Evolutionary conservation across 2,888 invertebrate genomes (phyloP), one percentile per base, ranked within the genome.

Genomic region (Frankliniella intonsa): DNA sequence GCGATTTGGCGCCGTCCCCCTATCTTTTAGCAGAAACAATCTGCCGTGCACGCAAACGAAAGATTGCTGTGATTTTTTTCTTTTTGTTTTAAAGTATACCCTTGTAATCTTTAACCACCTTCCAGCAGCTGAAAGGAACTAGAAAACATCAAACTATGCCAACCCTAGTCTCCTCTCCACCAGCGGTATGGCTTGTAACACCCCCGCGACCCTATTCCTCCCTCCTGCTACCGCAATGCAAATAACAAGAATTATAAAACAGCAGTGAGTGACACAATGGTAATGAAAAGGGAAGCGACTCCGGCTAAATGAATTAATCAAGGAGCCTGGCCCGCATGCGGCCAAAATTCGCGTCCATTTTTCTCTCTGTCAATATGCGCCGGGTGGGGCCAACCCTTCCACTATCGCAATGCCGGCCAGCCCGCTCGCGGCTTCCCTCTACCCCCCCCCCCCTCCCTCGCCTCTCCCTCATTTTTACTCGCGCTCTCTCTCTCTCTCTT

Each of bases 251-350:
- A 55, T 19, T 55, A 55, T 55, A 7, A 55, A 55, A 19, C 55
- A 14, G 55, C 17, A 14, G 55, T 19, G 14, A 19, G 17, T 55
- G 14, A 55, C 19, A 55, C 55, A 55, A 55, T 19, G 55, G 55
- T 55, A 55, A 55, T 55, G 55, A 55, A 55, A 55, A 55, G 55
- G 19, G 19, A 19, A 55, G 55, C 14, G 55, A 12, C 17, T 55
- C 55, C 22, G 69, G 69, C 69, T 25, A 12, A 76, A 76, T 76
- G 25, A 76, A 76, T 76, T 76, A 76, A 76, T 76, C 69, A 12
- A 11, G 22, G 14, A 7, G 62, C n/a, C 17, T 9, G 55, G 55
- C 19, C 62, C n/a, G 62, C 62, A 62, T 62, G 62, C 62, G 17
- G 62, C 62, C 69, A 12, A 76, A 76, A 25, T 76, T 22, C 25